Percentiles rank a stretch among this genome's conserved stretches.
Conservation (phyloP, 2,888 invertebrate genomes). For the Ischnura elegans region DNA sequence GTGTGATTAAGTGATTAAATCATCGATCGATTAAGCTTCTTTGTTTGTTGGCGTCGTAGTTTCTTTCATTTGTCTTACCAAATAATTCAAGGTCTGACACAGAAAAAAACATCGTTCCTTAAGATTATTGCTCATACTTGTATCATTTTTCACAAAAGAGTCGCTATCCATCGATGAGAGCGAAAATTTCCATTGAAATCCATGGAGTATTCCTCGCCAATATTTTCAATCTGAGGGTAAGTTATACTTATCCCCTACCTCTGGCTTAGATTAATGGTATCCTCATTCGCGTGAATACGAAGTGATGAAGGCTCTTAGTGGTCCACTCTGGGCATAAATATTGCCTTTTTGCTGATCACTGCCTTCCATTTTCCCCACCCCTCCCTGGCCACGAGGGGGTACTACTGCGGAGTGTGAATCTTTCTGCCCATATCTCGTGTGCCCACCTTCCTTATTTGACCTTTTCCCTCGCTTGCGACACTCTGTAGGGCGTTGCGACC, state of each 20-base stretch:
- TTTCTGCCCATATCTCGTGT: not conserved
- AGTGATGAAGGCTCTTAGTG: slow-evolving; percentile 4
- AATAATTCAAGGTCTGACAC: too few species aligned
- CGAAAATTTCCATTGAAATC: too few species aligned
- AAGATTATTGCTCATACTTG: too few species aligned
- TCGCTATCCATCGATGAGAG: too few species aligned
- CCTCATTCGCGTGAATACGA: not conserved
- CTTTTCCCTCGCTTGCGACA: slow-evolving; percentile 53
- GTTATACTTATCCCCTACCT: not conserved
- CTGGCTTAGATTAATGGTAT: not conserved
- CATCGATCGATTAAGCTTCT: too few species aligned
- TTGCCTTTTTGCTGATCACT: not conserved
- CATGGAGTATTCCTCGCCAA: too few species aligned
- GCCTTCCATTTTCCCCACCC: not conserved
- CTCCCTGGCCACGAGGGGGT: not conserved
- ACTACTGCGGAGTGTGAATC: not conserved
- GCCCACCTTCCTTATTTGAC: slow-evolving; percentile 34
- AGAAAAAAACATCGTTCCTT: too few species aligned
- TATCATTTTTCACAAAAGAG: too few species aligned
- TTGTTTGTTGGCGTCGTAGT: too few species aligned
- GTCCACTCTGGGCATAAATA: not conserved
- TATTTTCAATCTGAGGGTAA: not conserved
- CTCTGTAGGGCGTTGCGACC: not conserved
- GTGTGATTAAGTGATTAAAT: too few species aligned
- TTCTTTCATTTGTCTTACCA: too few species aligned